A percentile compares a stretch with the other conserved stretches of the same genome.
Evolutionary conservation across 2,797 vertebrate species (phyloP).

Genomic region (Ficedula albicollis): DNA sequence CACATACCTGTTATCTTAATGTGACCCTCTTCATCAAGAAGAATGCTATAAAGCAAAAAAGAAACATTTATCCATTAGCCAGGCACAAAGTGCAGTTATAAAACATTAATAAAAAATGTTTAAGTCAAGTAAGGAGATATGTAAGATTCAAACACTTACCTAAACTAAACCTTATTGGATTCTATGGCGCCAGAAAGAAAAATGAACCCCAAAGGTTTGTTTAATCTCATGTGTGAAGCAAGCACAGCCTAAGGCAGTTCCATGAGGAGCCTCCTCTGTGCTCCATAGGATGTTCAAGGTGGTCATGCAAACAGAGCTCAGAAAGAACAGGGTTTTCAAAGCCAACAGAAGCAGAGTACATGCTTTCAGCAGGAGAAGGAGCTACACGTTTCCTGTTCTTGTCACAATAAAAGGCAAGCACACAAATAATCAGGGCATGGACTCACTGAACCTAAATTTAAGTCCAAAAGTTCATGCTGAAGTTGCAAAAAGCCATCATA

Average conservation of each 20-base stretch:
- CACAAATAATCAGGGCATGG: neutral
- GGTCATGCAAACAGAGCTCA: neutral
- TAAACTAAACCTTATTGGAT: neutral
- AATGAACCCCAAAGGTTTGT: neutral
- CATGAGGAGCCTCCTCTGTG: neutral
- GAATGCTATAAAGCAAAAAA: constrained; percentile 82
- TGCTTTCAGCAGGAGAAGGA: neutral
- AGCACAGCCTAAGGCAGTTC: rapidly evolving
- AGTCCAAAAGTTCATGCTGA: neutral
- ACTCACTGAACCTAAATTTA: neutral
- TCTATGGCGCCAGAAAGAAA: neutral
- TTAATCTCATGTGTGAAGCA: neutral
- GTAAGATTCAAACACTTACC: neutral
- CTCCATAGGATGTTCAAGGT: neutral
- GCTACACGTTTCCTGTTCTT: neutral
- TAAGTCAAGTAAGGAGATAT: neutral
- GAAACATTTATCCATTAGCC: neutral
- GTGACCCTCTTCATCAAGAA: constrained; percentile 95
- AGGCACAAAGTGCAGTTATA: neutral
- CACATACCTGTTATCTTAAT: constrained; percentile 93
- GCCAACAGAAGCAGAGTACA: neutral
- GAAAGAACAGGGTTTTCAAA: neutral
- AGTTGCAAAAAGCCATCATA: neutral
- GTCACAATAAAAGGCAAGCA: neutral
- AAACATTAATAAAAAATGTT: neutral